Conservation (phyloP, 2,113 vertebrate species). For the rabbit (Oryctolagus cuniculus) region mOryCun1.1 NC_091434.1:25788501-25789000, state of each 20-base stretch:
- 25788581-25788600: neutral
- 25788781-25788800: neutral
- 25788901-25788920: neutral
- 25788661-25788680: neutral
- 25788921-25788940: neutral
- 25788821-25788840: slow-evolving; percentile 7
- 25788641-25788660: neutral
- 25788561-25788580: neutral
- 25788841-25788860: neutral
- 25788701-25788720: neutral
- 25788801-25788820: neutral
- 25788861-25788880: neutral
- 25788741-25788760: neutral
- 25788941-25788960: neutral
- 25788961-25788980: neutral
- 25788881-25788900: neutral
- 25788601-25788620: neutral
- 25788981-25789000: slow-evolving; percentile 2
- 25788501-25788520: slow-evolving; percentile 24
- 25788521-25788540: neutral
- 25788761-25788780: neutral
- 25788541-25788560: neutral
- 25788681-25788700: neutral
- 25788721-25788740: neutral
- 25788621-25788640: neutral